Conservation (phyloP, 2,888 invertebrate species). For the Apamea epomidion region DNA sequence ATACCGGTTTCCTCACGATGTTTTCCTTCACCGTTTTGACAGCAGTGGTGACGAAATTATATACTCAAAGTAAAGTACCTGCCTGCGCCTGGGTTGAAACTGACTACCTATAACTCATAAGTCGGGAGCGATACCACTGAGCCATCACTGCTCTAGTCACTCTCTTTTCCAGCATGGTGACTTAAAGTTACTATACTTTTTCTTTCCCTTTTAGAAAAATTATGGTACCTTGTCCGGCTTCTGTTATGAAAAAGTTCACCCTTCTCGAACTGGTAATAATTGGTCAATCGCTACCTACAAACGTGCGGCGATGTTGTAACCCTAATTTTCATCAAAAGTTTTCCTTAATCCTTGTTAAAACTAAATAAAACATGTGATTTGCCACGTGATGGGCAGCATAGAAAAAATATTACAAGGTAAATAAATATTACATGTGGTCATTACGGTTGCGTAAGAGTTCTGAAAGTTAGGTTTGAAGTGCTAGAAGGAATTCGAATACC, state of each 20-base stretch:
- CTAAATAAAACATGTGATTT: slow-evolving; percentile 22
- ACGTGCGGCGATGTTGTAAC: slow-evolving; percentile 12
- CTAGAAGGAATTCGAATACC: neutral
- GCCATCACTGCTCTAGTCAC: too few relatives aligned
- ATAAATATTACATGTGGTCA: neutral
- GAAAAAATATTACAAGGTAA: neutral
- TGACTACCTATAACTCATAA: too few relatives aligned
- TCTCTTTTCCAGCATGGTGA: neutral
- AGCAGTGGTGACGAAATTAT: neutral
- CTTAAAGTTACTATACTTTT: neutral
- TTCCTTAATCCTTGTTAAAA: slow-evolving; percentile 20
- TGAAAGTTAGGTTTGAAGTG: neutral
- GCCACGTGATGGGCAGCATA: slow-evolving; percentile 15
- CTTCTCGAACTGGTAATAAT: slow-evolving; percentile 8
- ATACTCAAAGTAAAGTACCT: neutral
- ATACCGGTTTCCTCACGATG: neutral
- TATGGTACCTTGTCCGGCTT: slow-evolving; percentile 10
- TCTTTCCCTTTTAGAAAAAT: neutral
- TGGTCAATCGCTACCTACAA: slow-evolving; percentile 4
- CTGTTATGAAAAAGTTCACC: slow-evolving; percentile 21
- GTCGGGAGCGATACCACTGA: too few relatives aligned
- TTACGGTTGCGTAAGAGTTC: neutral
- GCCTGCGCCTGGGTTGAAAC: neutral
- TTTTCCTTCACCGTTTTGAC: neutral
- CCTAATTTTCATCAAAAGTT: slow-evolving; percentile 13